Conservation (phyloP, 2,113 vertebrate genomes). For the Stictonetta naevosa region DNA sequence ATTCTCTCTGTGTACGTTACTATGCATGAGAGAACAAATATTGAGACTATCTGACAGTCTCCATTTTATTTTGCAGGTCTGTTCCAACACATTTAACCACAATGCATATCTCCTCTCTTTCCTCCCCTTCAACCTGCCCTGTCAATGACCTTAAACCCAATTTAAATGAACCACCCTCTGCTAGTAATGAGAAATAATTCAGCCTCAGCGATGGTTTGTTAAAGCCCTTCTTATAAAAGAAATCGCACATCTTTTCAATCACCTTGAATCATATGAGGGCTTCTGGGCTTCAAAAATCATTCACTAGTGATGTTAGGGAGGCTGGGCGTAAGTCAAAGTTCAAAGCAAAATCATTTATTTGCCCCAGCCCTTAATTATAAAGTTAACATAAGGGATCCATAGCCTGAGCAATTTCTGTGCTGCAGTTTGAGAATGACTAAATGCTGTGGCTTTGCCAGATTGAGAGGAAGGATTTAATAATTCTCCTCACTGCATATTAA, state of each 20-base stretch:
- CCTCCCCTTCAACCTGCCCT: constrained; percentile 29
- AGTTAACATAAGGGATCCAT: background rate
- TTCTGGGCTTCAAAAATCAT: background rate
- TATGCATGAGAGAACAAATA: constrained; percentile 50
- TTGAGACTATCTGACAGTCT: constrained; percentile 31
- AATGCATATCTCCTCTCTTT: constrained; percentile 5
- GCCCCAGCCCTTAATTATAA: background rate
- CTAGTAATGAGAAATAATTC: constrained; percentile 41
- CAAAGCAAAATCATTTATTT: background rate
- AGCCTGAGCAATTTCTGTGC: background rate
- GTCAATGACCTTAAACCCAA: constrained; percentile 36
- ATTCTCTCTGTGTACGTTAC: constrained; percentile 31
- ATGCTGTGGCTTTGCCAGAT: background rate
- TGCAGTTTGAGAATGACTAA: background rate
- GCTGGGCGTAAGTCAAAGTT: background rate
- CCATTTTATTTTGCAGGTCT: constrained; percentile 49
- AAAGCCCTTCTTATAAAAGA: constrained; percentile 9
- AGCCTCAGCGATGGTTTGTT: background rate
- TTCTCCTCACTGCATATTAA: background rate
- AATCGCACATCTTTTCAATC: background rate
- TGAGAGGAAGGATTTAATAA: background rate
- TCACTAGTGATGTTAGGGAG: background rate
- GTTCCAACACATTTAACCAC: constrained; percentile 66
- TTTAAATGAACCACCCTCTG: constrained; percentile 29
- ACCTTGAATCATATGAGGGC: background rate